Percentiles rank a stretch among this genome's conserved stretches.
phyloP scores from a whole-genome alignment of 2,113 vertebrate species.

The Microcebus murinus region DNA sequence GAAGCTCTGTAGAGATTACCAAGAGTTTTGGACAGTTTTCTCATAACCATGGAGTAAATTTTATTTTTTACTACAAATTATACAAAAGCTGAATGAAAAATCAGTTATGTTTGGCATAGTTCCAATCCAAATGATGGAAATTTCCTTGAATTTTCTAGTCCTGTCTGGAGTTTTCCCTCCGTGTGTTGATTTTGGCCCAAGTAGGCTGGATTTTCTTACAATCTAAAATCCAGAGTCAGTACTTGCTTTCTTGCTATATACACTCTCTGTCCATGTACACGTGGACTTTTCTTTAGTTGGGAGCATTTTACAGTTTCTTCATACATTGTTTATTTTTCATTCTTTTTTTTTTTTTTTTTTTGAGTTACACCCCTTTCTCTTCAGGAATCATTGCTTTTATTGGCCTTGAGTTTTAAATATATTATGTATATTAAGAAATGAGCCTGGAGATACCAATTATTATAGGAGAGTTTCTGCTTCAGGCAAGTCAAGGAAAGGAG shows the following conservation, averaged over 20 bases:
- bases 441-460: neutral
- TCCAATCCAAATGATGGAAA: neutral
- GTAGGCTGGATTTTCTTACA: neutral
- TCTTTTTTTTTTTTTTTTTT: neutral
- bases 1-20: constrained; percentile 2
- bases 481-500: neutral
- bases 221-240: neutral
- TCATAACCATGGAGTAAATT: neutral
- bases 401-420: constrained; percentile 5
- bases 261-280: neutral
- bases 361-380: neutral
- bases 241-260: neutral
- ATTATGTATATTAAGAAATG: constrained; percentile 1
- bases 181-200: neutral
- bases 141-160: neutral
- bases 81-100: constrained; percentile 11
- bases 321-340: neutral
- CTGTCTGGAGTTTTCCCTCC: neutral
- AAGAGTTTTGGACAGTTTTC: constrained; percentile 5
- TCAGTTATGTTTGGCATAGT: neutral
- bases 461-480: neutral
- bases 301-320: neutral
- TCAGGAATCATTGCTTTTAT: neutral
- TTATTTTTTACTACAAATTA: neutral
- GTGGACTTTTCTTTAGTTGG: neutral